These are phyloP conservation scores for Sebastes dallii DNA, from an alignment of 2,797 vertebrate genomes.

Conservation along the genomic window DNA sequence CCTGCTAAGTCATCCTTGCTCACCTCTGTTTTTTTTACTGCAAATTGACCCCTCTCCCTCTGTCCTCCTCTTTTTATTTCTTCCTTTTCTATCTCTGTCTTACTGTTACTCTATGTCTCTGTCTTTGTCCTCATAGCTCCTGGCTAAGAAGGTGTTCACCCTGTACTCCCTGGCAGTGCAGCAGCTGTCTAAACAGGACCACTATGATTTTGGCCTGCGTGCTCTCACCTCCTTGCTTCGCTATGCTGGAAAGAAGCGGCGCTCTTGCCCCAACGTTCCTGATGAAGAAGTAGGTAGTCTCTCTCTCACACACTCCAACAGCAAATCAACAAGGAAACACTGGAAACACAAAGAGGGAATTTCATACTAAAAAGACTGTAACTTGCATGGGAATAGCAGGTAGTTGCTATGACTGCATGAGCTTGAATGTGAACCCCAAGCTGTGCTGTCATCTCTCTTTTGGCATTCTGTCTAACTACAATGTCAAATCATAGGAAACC, in stretches of 20 bases:
- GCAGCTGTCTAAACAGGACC: conserved; percentile 92
- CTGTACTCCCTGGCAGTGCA: conserved; percentile 90
- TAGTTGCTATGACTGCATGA: conserved; percentile 2
- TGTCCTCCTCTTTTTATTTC: background rate
- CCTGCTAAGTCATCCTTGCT: background rate
- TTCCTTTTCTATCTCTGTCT: background rate
- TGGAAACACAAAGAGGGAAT: background rate
- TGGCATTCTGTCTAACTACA: background rate
- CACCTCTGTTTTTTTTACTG: background rate
- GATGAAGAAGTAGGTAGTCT: conserved; percentile 86
- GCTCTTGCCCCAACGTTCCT: conserved; percentile 71
- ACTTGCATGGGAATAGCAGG: background rate
- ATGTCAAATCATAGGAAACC: background rate
- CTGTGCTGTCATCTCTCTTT: conserved; percentile 1
- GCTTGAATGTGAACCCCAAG: background rate
- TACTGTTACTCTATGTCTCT: background rate
- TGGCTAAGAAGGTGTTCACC: conserved; percentile 92
- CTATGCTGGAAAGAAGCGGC: conserved; percentile 88
- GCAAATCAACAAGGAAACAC: background rate
- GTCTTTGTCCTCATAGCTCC: conserved; percentile 68
- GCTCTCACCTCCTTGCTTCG: conserved; percentile 91
- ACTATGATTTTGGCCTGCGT: conserved; percentile 92
- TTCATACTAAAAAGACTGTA: background rate
- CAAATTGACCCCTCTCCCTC: background rate
- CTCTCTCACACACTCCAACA: background rate